These are phyloP conservation scores for Synanthedon myopaeformis DNA, from an alignment of 2,888 invertebrate genomes.

Conservation along the genomic window DNA sequence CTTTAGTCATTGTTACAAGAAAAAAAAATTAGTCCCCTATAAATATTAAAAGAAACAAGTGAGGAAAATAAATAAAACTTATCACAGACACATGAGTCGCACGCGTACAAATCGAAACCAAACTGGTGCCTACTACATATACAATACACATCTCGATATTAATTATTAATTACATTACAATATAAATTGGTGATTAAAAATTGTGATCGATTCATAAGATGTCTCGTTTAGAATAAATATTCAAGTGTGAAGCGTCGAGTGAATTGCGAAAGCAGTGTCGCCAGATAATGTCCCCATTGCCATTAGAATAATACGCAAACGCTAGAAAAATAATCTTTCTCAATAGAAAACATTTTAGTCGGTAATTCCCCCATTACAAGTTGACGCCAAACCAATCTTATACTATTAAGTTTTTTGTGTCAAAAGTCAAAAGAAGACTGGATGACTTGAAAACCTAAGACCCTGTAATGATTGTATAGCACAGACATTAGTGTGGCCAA, in stretches of 20 bases:
- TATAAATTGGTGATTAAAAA: slow-evolving; percentile 22
- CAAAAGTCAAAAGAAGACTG: no score
- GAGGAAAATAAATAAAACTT: slow-evolving; percentile 50
- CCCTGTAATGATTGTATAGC: not conserved
- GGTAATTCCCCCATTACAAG: no score
- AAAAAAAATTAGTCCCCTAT: slow-evolving; percentile 22
- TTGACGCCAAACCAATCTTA: no score
- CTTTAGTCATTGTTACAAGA: slow-evolving; percentile 44
- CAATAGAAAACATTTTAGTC: no score
- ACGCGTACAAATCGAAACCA: slow-evolving; percentile 46
- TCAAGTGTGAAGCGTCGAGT: slow-evolving; percentile 17
- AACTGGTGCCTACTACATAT: slow-evolving; percentile 28
- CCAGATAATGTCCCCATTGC: no score
- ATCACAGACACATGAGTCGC: slow-evolving; percentile 65
- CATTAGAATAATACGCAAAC: no score
- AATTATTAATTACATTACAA: slow-evolving; percentile 12
- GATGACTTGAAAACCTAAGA: slow-evolving; percentile 4
- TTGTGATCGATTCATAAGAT: slow-evolving; percentile 52
- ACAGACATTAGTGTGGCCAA: not conserved
- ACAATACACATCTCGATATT: slow-evolving; percentile 2
- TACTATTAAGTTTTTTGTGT: no score
- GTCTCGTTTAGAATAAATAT: slow-evolving; percentile 24
- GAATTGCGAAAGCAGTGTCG: slow-evolving; percentile 2
- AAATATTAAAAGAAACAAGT: slow-evolving; percentile 19
- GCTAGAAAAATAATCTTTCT: no score